Conservation (phyloP, 2,797 vertebrate genomes). For the Merluccius polli region DNA sequence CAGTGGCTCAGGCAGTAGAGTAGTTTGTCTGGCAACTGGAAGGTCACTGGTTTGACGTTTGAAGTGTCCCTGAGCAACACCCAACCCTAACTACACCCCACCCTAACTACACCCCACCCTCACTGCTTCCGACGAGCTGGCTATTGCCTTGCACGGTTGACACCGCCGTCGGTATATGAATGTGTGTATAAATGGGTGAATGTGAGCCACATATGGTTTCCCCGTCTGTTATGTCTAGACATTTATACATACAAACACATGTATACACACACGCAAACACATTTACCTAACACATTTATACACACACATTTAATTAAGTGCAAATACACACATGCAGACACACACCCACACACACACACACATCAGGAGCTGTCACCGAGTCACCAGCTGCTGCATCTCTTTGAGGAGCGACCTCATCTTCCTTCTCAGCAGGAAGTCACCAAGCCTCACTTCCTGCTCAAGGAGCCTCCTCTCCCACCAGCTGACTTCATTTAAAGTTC, state of each 20-base stretch:
- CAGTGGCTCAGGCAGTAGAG: too few relatives aligned
- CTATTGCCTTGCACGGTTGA: too few relatives aligned
- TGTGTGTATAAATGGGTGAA: neutral
- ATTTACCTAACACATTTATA: neutral
- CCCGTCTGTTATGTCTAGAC: neutral
- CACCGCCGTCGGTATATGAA: too few relatives aligned
- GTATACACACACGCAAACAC: neutral
- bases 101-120: too few relatives aligned
- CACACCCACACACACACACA: neutral
- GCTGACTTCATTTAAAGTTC: neutral
- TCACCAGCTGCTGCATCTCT: neutral
- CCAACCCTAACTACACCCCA: too few relatives aligned
- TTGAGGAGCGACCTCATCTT: neutral
- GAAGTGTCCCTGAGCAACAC: too few relatives aligned
- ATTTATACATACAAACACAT: neutral
- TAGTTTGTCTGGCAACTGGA: too few relatives aligned
- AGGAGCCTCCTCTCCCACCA: neutral
- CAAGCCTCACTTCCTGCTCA: conserved; percentile 3
- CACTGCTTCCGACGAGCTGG: too few relatives aligned
- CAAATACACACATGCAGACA: neutral
- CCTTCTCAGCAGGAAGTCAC: neutral
- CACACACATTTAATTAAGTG: neutral
- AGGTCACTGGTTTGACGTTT: too few relatives aligned
- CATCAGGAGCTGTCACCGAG: neutral
- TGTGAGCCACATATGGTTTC: neutral